Percentiles rank a stretch among this genome's conserved stretches.
These are phyloP conservation scores for Pithys albifrons DNA, from an alignment of 2,113 vertebrate species.

Conservation along the genomic window DNA sequence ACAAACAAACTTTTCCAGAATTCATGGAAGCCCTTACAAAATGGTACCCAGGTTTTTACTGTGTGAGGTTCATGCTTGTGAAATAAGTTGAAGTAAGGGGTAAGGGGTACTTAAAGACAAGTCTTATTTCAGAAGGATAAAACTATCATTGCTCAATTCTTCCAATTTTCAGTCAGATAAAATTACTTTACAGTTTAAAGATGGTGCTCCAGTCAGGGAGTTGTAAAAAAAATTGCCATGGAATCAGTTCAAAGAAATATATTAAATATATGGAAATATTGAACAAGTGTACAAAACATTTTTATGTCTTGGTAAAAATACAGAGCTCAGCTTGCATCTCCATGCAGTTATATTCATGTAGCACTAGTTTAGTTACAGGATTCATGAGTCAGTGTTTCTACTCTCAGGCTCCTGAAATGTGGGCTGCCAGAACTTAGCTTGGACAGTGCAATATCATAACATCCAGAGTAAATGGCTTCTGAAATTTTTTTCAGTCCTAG, in stretches of 20 bases:
- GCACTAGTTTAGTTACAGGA: background rate
- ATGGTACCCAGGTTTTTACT: background rate
- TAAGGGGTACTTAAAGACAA: background rate
- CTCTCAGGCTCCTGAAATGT: slow-evolving; percentile 41
- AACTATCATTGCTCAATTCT: background rate
- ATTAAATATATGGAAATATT: background rate
- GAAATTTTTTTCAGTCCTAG: background rate
- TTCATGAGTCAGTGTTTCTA: slow-evolving; percentile 47
- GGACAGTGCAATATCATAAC: background rate
- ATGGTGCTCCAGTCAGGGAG: background rate
- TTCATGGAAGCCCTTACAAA: background rate
- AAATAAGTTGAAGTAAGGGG: background rate
- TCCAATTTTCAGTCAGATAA: background rate
- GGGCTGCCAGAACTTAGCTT: slow-evolving; percentile 17
- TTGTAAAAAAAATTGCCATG: background rate
- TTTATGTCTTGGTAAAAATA: background rate
- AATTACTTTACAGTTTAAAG: background rate
- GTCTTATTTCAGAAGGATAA: background rate
- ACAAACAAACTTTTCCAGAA: background rate
- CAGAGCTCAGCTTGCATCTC: background rate
- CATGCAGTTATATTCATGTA: background rate
- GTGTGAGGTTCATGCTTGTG: background rate
- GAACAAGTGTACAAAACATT: background rate
- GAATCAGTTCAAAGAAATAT: background rate
- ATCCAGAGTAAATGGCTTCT: slow-evolving; percentile 7